Percentiles rank a stretch among this genome's conserved stretches.
Conservation (phyloP, 2,888 invertebrate species). For the Caenorhabditis sp. region DNA sequence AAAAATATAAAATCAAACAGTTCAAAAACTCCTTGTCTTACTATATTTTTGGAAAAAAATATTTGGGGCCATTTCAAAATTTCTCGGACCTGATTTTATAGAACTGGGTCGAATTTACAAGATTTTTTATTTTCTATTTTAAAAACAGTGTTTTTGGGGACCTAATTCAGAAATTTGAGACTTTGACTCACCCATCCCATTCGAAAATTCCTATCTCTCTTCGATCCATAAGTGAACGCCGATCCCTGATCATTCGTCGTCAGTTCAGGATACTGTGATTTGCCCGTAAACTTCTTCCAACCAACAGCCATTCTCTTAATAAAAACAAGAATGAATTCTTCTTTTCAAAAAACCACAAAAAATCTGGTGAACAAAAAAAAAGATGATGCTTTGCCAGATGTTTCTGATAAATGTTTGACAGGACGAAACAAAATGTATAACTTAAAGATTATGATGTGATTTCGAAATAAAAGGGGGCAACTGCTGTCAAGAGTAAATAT, state of each 20-base stretch:
- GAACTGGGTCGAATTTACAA: too few species aligned
- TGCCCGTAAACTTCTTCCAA: constrained; percentile 58
- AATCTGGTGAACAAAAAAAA: background rate
- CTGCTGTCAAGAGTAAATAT: background rate
- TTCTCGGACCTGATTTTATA: too few species aligned
- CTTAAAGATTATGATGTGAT: background rate
- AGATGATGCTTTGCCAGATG: background rate
- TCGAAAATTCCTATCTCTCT: constrained; percentile 50
- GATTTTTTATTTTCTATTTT: too few species aligned
- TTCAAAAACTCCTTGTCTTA: too few species aligned
- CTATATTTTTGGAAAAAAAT: too few species aligned
- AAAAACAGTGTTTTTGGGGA: too few species aligned
- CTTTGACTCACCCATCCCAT: constrained; percentile 50
- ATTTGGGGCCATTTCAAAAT: too few species aligned
- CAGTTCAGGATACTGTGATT: constrained; percentile 56
- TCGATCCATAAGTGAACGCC: constrained; percentile 57
- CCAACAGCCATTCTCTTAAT: constrained; percentile 52
- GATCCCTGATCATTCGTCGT: constrained; percentile 45
- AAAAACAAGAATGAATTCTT: background rate
- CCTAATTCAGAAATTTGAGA: too few species aligned
- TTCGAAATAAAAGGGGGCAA: background rate
- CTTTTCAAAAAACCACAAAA: background rate
- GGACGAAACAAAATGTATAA: background rate
- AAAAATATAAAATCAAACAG: too few species aligned
- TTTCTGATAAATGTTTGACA: background rate